phyloP scores from a whole-genome alignment of 2,888 invertebrate species.

The Aleiodes leptofemur region DNA sequence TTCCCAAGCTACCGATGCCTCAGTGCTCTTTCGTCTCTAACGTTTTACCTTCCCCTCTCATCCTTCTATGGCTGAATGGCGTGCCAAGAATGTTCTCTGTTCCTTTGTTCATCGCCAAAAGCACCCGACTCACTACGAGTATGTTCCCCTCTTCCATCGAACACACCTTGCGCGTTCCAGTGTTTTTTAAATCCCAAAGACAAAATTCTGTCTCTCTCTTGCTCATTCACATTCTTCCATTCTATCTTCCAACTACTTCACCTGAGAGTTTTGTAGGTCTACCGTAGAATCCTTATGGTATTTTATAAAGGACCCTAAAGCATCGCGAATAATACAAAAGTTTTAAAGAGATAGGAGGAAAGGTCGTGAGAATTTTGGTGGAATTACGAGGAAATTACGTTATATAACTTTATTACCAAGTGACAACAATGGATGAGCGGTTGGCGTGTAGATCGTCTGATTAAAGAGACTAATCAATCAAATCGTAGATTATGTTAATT shows the following conservation, averaged over 20 bases:
- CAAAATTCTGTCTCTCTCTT: slow-evolving; percentile 55
- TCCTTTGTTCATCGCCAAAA: slow-evolving; percentile 58
- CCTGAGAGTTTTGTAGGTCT: slow-evolving; percentile 28
- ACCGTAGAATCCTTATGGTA: slow-evolving; percentile 51
- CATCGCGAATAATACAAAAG: not conserved
- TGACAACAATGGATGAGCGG: not conserved
- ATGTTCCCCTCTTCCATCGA: slow-evolving; percentile 55
- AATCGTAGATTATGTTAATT: too few species aligned
- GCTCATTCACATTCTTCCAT: slow-evolving; percentile 41
- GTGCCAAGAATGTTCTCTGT: slow-evolving; percentile 59
- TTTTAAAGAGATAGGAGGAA: not conserved
- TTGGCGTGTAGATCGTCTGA: too few species aligned
- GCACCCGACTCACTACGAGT: slow-evolving; percentile 55
- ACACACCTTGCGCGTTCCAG: slow-evolving; percentile 60
- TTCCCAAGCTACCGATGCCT: slow-evolving; percentile 3
- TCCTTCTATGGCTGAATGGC: slow-evolving; percentile 54
- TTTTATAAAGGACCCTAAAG: slow-evolving; percentile 43
- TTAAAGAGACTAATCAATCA: too few species aligned
- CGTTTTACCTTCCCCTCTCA: slow-evolving; percentile 40
- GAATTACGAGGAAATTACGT: slow-evolving; percentile 23
- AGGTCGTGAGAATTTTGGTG: not conserved
- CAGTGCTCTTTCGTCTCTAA: slow-evolving; percentile 45
- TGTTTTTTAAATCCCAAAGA: slow-evolving; percentile 57
- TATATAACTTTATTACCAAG: slow-evolving; percentile 30
- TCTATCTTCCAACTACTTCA: slow-evolving; percentile 30